Evolutionary conservation across 2,888 invertebrate genomes (phyloP).

Genomic region (Digitonthophagus gazella): DNA sequence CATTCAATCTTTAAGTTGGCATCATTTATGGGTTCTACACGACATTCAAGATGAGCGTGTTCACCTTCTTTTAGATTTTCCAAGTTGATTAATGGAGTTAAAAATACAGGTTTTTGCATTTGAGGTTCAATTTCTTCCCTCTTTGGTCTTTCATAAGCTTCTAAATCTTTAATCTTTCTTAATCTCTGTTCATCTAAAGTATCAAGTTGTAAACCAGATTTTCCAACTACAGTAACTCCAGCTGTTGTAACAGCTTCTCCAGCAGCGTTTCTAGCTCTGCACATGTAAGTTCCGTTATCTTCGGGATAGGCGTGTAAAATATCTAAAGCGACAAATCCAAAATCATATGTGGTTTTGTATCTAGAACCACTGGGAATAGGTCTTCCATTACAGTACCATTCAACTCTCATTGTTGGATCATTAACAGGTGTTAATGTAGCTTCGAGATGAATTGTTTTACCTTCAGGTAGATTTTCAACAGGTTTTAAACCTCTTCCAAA

Average conservation of each 20-base stretch:
- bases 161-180: conserved; percentile 83
- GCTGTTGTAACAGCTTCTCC: conserved; percentile 95
- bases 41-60: conserved; percentile 87
- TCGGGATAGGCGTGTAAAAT: conserved; percentile 95
- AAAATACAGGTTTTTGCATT: conserved; percentile 83
- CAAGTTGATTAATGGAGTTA: conserved; percentile 84
- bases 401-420: conserved; percentile 97
- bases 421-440: conserved; percentile 95
- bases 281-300: conserved; percentile 96
- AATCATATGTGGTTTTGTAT: conserved; percentile 95
- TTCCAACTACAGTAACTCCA: conserved; percentile 82
- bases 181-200: conserved; percentile 89
- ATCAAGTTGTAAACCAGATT: conserved; percentile 80
- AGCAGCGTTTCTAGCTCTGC: conserved; percentile 90
- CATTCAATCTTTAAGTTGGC: conserved; percentile 89
- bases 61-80: conserved; percentile 88
- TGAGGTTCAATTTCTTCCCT: conserved; percentile 72
- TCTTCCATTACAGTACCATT: conserved; percentile 96
- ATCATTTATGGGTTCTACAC: conserved; percentile 90
- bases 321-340: conserved; percentile 95
- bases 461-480: conserved; percentile 79
- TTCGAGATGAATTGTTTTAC: conserved; percentile 86
- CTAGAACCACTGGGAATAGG: conserved; percentile 92
- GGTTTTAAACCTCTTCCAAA: conserved; percentile 87
- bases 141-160: conserved; percentile 76